phyloP scores from a whole-genome alignment of 2,888 invertebrate species.

The Drosophila paranaensis region DNA sequence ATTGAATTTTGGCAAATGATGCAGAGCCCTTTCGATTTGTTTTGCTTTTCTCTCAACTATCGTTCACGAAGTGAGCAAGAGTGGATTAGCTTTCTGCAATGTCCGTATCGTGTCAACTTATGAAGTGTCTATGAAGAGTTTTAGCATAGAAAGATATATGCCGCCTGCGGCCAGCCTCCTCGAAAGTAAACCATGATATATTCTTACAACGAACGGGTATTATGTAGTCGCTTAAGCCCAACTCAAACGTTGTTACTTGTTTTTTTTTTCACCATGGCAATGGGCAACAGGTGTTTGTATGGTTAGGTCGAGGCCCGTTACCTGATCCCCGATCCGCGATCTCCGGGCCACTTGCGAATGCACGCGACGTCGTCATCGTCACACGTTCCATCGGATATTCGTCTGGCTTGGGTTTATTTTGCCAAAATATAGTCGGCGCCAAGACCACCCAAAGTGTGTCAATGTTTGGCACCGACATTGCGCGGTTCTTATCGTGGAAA shows the following conservation, averaged over 20 bases:
- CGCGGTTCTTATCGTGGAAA: constrained; percentile 32
- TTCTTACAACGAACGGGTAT: background rate
- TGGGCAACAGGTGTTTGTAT: constrained; percentile 62
- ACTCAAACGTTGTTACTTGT: background rate
- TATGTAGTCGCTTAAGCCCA: background rate
- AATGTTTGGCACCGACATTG: constrained; percentile 64
- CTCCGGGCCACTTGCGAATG: constrained; percentile 40
- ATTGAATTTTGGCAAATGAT: constrained; percentile 73
- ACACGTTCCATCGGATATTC: constrained; percentile 77
- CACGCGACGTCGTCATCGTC: constrained; percentile 40
- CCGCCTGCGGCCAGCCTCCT: background rate
- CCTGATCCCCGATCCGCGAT: background rate
- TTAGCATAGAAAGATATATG: background rate
- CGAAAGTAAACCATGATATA: background rate
- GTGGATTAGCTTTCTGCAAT: background rate
- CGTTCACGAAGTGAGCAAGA: background rate
- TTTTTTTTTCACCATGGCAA: constrained; percentile 35
- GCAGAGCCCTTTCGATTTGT: constrained; percentile 59
- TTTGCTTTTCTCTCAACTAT: background rate
- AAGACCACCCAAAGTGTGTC: constrained; percentile 81
- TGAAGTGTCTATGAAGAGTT: background rate
- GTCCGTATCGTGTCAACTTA: too few relatives aligned
- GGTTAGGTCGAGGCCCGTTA: constrained; percentile 4
- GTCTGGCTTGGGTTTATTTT: constrained; percentile 40
- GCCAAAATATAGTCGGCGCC: constrained; percentile 69